A percentile compares a stretch with the other conserved stretches of the same genome.
Conservation (phyloP, 2,797 vertebrate species). For the Ispidina picta region DNA sequence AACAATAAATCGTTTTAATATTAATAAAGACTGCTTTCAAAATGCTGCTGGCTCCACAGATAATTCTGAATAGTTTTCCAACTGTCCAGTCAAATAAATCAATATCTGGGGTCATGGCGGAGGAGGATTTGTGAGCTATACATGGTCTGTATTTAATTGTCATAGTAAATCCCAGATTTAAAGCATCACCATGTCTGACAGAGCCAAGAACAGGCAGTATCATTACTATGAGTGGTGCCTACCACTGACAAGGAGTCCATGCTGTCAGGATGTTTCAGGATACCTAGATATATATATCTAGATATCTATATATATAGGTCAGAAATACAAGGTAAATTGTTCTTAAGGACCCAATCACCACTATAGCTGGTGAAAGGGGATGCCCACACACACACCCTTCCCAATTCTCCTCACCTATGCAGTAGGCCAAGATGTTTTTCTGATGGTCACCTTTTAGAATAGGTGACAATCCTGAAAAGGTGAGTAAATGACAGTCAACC, state of each 20-base stretch:
- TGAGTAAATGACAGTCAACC: background rate
- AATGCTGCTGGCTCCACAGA: conserved; percentile 28
- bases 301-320: background rate
- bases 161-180: conserved; percentile 37
- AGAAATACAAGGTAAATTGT: background rate
- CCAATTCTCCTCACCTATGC: background rate
- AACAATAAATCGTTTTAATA: conserved; percentile 15
- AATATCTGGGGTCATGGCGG: background rate
- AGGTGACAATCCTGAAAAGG: background rate
- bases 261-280: background rate
- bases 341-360: background rate
- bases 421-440: background rate
- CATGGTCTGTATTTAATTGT: conserved; percentile 38
- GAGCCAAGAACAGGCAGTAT: background rate
- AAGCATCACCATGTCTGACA: background rate
- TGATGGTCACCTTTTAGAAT: background rate
- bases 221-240: background rate
- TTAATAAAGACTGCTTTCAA: conserved; percentile 26
- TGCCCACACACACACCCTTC: background rate
- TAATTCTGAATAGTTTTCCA: conserved; percentile 44
- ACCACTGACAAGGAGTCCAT: background rate
- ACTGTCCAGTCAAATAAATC: conserved; percentile 55
- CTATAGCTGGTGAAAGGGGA: background rate
- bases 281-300: no score
- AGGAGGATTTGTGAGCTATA: conserved; percentile 41